These are phyloP conservation scores for Agriotes lineatus DNA, from an alignment of 2,888 invertebrate species.

Conservation along the genomic window DNA sequence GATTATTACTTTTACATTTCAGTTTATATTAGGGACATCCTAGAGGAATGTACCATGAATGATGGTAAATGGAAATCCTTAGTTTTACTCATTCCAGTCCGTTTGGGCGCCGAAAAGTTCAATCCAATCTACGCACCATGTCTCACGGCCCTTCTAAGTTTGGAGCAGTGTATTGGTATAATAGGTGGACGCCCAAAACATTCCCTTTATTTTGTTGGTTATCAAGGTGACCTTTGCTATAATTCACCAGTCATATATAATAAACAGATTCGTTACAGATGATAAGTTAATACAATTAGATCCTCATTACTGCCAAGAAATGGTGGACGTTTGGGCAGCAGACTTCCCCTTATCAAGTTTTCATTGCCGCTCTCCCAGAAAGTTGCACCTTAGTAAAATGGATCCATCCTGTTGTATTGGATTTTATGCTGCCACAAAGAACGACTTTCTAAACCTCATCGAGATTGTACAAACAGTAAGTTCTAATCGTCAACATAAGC, in stretches of 20 bases:
- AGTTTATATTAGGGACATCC: conserved; percentile 84
- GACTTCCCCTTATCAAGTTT: conserved; percentile 84
- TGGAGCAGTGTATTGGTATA: conserved; percentile 89
- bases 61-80: conserved; percentile 80
- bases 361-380: conserved; percentile 89
- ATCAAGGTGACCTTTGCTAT: conserved; percentile 79
- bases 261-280: conserved; percentile 69
- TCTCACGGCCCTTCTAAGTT: conserved; percentile 82
- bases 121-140: conserved; percentile 89
- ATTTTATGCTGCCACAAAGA: conserved; percentile 84
- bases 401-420: conserved; percentile 94
- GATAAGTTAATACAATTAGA: conserved; percentile 93
- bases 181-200: conserved; percentile 95
- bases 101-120: conserved; percentile 88
- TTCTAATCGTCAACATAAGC: conserved; percentile 32
- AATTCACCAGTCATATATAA: no score
- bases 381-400: conserved; percentile 87
- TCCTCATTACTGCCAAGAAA: conserved; percentile 95
- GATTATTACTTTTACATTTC: no score
- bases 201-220: conserved; percentile 93
- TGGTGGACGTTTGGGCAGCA: conserved; percentile 85
- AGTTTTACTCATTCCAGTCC: conserved; percentile 85
- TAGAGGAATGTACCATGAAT: conserved; percentile 71
- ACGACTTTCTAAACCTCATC: conserved; percentile 82
- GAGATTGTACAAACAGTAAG: conserved; percentile 76